Percentiles rank a stretch among this genome's conserved stretches.
These are phyloP conservation scores for Ophiothrix spiculata DNA, from an alignment of 35 echinoderm and acorn worm genomes.

Conservation along the genomic window DNA sequence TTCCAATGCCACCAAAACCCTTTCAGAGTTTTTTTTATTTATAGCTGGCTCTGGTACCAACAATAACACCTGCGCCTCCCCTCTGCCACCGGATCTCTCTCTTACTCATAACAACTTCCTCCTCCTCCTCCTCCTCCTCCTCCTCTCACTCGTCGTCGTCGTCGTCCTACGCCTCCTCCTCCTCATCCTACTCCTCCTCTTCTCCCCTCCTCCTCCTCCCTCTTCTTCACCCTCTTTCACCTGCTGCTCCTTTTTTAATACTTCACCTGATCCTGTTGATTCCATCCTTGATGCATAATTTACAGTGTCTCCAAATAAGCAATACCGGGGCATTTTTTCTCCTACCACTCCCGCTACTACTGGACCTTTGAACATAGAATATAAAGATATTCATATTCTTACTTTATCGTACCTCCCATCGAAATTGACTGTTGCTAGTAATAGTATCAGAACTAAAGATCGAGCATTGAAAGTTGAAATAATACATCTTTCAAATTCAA, in stretches of 20 bases:
- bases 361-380: neutral
- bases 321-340: slow-evolving; percentile 23
- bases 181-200: neutral
- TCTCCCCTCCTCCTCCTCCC: neutral
- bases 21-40: too few relatives aligned
- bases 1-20: too few relatives aligned
- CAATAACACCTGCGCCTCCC: too few relatives aligned
- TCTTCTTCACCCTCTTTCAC: neutral
- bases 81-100: neutral
- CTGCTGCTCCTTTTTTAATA: neutral
- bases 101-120: too few relatives aligned
- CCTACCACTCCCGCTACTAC: slow-evolving; percentile 25
- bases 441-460: neutral
- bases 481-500: neutral
- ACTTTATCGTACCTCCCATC: neutral
- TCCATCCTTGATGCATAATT: too few relatives aligned
- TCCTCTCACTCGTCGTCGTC: neutral
- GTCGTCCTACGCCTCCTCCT: neutral
- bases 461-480: neutral
- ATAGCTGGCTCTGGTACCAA: too few relatives aligned
- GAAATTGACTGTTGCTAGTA: neutral
- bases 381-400: neutral
- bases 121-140: neutral
- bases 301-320: slow-evolving; percentile 37
- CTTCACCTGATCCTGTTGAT: slow-evolving; percentile 12